Evolutionary conservation across 35 echinoderm and acorn worm genomes (phyloP), one percentile per base, ranked within the genome.

Genomic region (Strongylocentrotus purpuratus): DNA sequence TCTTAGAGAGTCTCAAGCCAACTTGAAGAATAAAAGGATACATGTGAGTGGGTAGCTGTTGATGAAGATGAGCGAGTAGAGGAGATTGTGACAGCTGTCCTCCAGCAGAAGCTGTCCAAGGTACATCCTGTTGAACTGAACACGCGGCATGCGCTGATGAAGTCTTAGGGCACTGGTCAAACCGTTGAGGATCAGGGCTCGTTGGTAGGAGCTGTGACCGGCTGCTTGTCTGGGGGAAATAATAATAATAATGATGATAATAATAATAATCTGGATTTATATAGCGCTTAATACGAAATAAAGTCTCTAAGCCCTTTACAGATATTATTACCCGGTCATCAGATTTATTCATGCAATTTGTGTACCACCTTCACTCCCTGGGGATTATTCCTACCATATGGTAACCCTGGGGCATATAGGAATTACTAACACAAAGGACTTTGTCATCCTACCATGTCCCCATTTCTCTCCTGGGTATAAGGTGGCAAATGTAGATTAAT

Each of bases 51-150:
- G 96, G 86, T 98, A 97, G 85, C 98, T 98, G 93, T 97, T 99
- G 46, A 94, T 95, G 95, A 99, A 99, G 88, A 99, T 98, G 61
- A 99, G 94, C 7, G 98, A 99, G 61, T 98, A 99, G 86, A 99
- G 94, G 45, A 99, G 86, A 94, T 99, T 97, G 94, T 99, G 98
- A 47, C 98, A 99, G 91, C 97, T 98, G 58, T 99, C 98, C 61
- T 99, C 98, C 47, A 99, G 18, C 33, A 99, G 90, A 6, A 99
- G 92, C 55, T 95, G 60, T 15, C 33, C 97, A 17, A 99, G 95
- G 95, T 98, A 99, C 48, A 95, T 86, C 48, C 95, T 94, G 92
- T 87, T 96, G 95, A 99, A 98, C 61, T 98, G 96, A 50, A 99
- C 95, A 2, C 58, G 48, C 32, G 98, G 98, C 96, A 99, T 92